Conservation (phyloP, 1,140 invertebrate genomes). For the Melipona quadrifasciata region DNA sequence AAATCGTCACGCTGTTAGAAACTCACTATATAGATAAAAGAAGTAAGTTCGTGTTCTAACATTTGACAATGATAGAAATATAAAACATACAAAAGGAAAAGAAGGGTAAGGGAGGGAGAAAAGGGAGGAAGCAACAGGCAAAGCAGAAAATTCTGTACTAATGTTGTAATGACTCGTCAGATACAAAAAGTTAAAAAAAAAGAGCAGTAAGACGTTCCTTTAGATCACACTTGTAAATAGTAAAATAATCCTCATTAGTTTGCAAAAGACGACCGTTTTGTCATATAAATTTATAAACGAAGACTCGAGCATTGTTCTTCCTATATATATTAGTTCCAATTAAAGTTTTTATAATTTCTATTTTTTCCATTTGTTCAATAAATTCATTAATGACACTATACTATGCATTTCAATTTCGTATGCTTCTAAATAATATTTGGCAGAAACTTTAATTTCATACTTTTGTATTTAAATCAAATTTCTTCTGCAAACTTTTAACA, state of each 20-base stretch:
- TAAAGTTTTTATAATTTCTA: constrained; percentile 2
- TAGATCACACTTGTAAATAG: constrained; percentile 49
- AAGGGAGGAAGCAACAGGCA: constrained; percentile 6
- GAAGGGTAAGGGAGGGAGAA: background rate
- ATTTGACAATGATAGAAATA: constrained; percentile 20
- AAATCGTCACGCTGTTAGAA: constrained; percentile 19
- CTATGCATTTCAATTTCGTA: background rate
- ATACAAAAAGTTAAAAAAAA: constrained; percentile 10
- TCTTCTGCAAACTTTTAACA: background rate
- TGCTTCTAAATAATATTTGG: background rate
- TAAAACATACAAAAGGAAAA: background rate
- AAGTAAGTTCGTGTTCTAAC: background rate
- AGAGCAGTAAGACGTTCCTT: constrained; percentile 47
- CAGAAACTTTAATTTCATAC: background rate
- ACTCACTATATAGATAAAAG: constrained; percentile 4
- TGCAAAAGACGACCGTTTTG: constrained; percentile 29
- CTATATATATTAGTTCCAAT: constrained; percentile 16
- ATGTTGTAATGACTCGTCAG: constrained; percentile 33
- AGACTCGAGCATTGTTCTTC: constrained; percentile 49
- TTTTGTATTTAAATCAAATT: constrained; percentile 3
- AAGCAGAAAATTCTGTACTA: constrained; percentile 46
- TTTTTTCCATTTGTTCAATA: background rate
- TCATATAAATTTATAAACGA: constrained; percentile 24
- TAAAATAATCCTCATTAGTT: constrained; percentile 40
- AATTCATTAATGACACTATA: background rate